Conservation (phyloP, 2,797 vertebrate genomes). For the Chaenodraco wilsoni region DNA sequence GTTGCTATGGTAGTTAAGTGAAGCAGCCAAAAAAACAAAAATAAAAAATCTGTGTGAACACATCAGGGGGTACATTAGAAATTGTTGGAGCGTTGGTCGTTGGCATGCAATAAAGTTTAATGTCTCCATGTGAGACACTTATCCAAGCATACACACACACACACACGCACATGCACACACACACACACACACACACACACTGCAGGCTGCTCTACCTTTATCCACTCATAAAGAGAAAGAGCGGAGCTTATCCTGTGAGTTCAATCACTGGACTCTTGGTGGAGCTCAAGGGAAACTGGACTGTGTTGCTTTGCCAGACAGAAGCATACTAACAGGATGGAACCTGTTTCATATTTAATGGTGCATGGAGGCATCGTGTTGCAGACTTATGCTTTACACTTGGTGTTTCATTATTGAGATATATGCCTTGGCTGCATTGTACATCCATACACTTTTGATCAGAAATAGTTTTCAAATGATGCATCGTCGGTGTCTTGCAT, state of each 20-base stretch:
- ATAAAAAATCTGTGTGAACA: slow-evolving; percentile 24
- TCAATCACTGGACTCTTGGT: slow-evolving; percentile 48
- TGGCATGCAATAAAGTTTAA: slow-evolving; percentile 71
- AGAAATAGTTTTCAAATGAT: neutral
- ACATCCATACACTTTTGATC: neutral
- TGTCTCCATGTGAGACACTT: slow-evolving; percentile 42
- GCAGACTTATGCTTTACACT: neutral
- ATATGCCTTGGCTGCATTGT: neutral
- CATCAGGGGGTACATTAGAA: slow-evolving; percentile 52
- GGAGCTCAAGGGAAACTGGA: slow-evolving; percentile 47
- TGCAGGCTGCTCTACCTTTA: slow-evolving; percentile 32
- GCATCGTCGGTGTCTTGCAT: neutral
- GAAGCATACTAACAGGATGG: slow-evolving; percentile 6
- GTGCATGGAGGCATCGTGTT: neutral
- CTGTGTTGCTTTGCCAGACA: slow-evolving; percentile 18
- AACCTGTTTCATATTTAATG: neutral
- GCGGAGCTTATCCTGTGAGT: slow-evolving; percentile 34
- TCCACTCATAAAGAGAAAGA: slow-evolving; percentile 27
- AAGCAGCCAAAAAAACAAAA: slow-evolving; percentile 21
- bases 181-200: neutral
- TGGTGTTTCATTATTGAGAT: neutral
- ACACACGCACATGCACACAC: neutral
- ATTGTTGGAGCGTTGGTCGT: slow-evolving; percentile 39
- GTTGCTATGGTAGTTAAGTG: slow-evolving; percentile 56
- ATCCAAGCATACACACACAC: neutral